These are phyloP conservation scores for Spilarctia lutea DNA, from an alignment of 2,888 invertebrate species.

Conservation along the genomic window DNA sequence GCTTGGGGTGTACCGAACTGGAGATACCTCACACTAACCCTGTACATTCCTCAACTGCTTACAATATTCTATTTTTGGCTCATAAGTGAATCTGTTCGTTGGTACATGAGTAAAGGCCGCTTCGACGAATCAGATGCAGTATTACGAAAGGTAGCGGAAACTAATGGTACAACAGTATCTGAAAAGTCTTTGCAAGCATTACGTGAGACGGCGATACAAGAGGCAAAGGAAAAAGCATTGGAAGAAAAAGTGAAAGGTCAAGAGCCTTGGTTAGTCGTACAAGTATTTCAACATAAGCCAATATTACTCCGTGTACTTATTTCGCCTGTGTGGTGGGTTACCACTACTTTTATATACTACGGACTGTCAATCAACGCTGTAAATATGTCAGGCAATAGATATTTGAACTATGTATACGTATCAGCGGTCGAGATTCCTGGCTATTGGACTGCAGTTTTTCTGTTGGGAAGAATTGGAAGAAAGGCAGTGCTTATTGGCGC, in stretches of 20 bases:
- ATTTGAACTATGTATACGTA: slow-evolving; percentile 88
- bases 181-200: slow-evolving; percentile 63
- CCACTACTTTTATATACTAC: slow-evolving; percentile 89
- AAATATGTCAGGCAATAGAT: slow-evolving; percentile 88
- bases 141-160: slow-evolving; percentile 86
- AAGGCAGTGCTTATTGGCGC: slow-evolving; percentile 85
- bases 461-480: slow-evolving; percentile 87
- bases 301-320: slow-evolving; percentile 60
- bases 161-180: slow-evolving; percentile 80
- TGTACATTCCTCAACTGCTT: slow-evolving; percentile 89
- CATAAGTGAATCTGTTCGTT: slow-evolving; percentile 90
- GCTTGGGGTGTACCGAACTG: slow-evolving; percentile 90
- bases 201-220: slow-evolving; percentile 57
- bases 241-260: slow-evolving; percentile 18
- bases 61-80: slow-evolving; percentile 89
- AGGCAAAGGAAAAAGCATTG: slow-evolving; percentile 45
- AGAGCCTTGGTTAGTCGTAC: slow-evolving; percentile 66
- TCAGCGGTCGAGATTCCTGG: slow-evolving; percentile 90
- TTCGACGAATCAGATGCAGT: slow-evolving; percentile 88
- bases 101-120: slow-evolving; percentile 90
- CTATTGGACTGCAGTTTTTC: slow-evolving; percentile 85
- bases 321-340: slow-evolving; percentile 88
- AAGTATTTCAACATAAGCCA: slow-evolving; percentile 62
- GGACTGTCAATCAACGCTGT: slow-evolving; percentile 89
- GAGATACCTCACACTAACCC: slow-evolving; percentile 88